A percentile compares a stretch with the other conserved stretches of the same genome.
These are phyloP conservation scores for Phrynocephalus guinanensis DNA, from an alignment of 2,797 vertebrate genomes.

Conservation along the genomic window DNA sequence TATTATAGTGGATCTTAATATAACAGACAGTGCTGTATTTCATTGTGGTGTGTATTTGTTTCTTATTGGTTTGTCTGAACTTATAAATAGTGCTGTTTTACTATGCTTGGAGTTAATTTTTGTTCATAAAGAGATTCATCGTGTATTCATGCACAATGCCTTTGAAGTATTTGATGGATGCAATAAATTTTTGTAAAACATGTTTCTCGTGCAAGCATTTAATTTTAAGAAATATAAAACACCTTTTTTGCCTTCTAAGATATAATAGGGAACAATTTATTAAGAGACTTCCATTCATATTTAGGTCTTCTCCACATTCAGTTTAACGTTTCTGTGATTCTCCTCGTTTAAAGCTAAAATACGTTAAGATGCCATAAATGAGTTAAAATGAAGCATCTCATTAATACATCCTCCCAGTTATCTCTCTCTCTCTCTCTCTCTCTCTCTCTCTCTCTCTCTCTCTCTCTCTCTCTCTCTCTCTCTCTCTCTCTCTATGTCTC, in stretches of 20 bases:
- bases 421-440: neutral
- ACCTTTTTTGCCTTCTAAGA: constrained; percentile 45
- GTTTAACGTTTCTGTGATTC: neutral
- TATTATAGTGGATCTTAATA: constrained; percentile 70
- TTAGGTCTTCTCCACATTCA: neutral
- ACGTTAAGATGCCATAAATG: neutral
- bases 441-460: neutral
- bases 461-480: neutral
- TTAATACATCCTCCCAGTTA: neutral
- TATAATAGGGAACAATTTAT: constrained; percentile 51
- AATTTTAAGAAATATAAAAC: constrained; percentile 75
- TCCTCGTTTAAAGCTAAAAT: constrained; percentile 1
- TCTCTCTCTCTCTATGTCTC: neutral
- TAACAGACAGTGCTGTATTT: constrained; percentile 76
- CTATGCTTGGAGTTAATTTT: constrained; percentile 72
- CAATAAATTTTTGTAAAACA: constrained; percentile 83
- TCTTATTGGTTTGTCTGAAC: constrained; percentile 73
- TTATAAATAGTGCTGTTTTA: constrained; percentile 75
- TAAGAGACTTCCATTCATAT: constrained; percentile 35
- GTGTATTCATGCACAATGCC: constrained; percentile 79
- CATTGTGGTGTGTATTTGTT: constrained; percentile 75
- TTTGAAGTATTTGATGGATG: constrained; percentile 78
- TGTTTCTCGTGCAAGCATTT: constrained; percentile 83
- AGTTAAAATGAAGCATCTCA: neutral
- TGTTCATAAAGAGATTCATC: constrained; percentile 78